Base-by-base conservation (phyloP, 2,797 vertebrate genomes). In the Sphenopsis melanotis region DNA sequence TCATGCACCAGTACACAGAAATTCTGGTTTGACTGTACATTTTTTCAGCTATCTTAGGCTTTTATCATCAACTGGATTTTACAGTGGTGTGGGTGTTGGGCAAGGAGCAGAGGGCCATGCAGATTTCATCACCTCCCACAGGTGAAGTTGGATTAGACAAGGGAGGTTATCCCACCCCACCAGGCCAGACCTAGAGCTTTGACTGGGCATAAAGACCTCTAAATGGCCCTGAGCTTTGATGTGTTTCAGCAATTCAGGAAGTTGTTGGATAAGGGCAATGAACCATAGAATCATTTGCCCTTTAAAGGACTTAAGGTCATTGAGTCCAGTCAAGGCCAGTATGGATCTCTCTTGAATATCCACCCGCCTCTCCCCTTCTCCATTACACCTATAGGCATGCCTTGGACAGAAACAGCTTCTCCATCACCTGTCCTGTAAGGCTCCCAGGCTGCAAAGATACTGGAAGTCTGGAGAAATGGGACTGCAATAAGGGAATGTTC, bases 61-160 rank as follows among this genome's bases (percentile, higher is more conserved):
- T 87, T 82, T 55, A 21, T 53, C 29, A 69, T 36, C 46, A 69
- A 2, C 15, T 63, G n/a, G 41, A 27, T 70, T 86, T 89, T 86
- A 61, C 0, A 0, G 21, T 3, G 1, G 7, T 50, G 21, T 55
- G 29, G 8, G 15, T 50, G 21, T 41, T 74, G 53, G 16, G 11
- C 6, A 18, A 30, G 14, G 49, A 66, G 10, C 21, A 57, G 64
- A 59, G 23, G 10, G 21, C 17, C 15, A 2, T 12, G 23, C 8
- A 55, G 29, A 27, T 83, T 52, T 83, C 70, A 56, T 75, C 36
- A 75, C 15, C 12, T 86, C 49, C 61, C 52, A 36, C 9, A 46
- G 20, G 8, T 36, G 20, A 30, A 55, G 9, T 2, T 24, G 17
- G 17, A 42, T 46, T 69, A 55, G 71, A 59, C 69, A 82, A 69